phyloP scores from a whole-genome alignment of 64 coral and sea anemone genomes.

The Dendrophyllia cribrosa region DNA sequence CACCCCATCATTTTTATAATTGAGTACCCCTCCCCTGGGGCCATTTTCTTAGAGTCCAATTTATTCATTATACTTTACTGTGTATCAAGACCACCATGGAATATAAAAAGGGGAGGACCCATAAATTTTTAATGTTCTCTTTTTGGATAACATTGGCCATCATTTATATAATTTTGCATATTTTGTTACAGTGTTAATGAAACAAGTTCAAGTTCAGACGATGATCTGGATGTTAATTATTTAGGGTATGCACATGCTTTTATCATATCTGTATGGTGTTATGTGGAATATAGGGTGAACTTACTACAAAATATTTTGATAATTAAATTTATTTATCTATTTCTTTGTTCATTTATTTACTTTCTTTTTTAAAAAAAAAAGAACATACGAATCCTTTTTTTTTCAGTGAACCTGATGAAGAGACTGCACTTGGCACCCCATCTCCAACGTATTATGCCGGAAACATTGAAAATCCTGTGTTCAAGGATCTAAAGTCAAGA shows the following conservation, averaged over 20 bases:
- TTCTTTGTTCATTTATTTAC: conserved; percentile 48
- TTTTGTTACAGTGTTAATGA: conserved; percentile 4
- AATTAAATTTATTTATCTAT: conserved; percentile 1
- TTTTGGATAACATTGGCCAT: background rate
- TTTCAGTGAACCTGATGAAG: conserved; percentile 24
- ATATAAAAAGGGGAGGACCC: conserved; percentile 36
- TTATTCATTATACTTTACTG: no score
- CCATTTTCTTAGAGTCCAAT: conserved; percentile 42
- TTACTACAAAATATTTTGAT: conserved; percentile 21
- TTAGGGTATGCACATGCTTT: conserved; percentile 15
- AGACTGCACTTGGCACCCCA: background rate
- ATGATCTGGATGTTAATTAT: conserved; percentile 33
- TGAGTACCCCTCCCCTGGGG: background rate
- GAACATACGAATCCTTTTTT: conserved; percentile 16
- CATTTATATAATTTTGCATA: background rate
- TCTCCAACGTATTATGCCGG: background rate
- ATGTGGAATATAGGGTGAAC: conserved; percentile 25
- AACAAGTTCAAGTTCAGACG: conserved; percentile 36
- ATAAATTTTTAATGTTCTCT: background rate
- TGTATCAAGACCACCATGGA: conserved; percentile 23
- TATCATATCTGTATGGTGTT: background rate
- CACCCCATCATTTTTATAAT: no score
- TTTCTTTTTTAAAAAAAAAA: conserved; percentile 18
- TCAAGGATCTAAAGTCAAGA: conserved; percentile 34
- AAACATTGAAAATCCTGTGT: background rate